A percentile compares a stretch with the other conserved stretches of the same genome.
These are phyloP conservation scores for Spinus olivaceus DNA, from an alignment of 2,797 vertebrate genomes.

Conservation along the genomic window DNA sequence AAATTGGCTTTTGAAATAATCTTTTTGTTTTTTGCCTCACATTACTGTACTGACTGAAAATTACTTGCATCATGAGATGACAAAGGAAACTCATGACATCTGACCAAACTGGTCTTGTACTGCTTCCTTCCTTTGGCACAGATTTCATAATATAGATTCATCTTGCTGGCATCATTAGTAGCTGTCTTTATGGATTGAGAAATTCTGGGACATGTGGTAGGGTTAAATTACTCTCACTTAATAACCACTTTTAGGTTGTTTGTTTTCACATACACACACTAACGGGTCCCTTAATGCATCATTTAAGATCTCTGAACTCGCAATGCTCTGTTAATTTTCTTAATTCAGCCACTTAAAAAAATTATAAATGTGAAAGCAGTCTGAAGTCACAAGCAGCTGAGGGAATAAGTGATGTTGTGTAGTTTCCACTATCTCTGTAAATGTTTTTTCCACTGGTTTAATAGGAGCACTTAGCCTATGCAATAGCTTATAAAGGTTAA, in stretches of 20 bases:
- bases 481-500: background rate
- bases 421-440: background rate
- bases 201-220: background rate
- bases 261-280: background rate
- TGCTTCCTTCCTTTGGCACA: background rate
- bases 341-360: conserved; percentile 2
- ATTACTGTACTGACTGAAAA: background rate
- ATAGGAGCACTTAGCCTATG: background rate
- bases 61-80: background rate
- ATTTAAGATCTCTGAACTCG: background rate
- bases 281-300: conserved; percentile 4
- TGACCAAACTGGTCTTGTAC: background rate
- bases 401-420: background rate
- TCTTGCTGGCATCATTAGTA: background rate
- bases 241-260: background rate
- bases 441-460: background rate
- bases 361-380: background rate
- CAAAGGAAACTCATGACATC: background rate
- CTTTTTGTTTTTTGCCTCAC: background rate
- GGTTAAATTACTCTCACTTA: background rate
- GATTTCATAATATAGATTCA: background rate
- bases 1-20: background rate
- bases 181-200: background rate
- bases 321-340: conserved; percentile 40
- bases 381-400: background rate